Evolutionary conservation across 2,888 invertebrate genomes (phyloP).

Genomic region (Agapostemon virescens): DNA sequence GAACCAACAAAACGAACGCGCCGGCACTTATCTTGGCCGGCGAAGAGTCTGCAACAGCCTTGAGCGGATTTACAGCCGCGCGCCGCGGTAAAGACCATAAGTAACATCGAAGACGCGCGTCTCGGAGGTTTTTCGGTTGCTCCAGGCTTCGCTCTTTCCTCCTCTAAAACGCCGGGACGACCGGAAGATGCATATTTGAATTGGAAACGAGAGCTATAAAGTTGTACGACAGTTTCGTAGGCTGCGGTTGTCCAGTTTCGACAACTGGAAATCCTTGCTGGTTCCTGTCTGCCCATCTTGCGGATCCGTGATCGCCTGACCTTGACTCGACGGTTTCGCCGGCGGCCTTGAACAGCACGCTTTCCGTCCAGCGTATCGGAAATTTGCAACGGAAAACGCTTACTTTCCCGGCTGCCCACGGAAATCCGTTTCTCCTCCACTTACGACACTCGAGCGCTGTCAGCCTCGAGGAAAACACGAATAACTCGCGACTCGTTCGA

Average conservation of each 20-base stretch:
- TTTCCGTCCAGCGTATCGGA: conserved; percentile 27
- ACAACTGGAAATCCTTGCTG: conserved; percentile 46
- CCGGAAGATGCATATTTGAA: not conserved
- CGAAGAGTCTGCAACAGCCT: not conserved
- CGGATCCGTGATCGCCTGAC: conserved; percentile 32
- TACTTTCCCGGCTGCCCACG: not conserved
- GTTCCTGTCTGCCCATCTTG: conserved; percentile 9
- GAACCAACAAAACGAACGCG: not conserved
- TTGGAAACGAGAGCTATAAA: conserved; percentile 3
- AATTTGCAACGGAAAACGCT: conserved; percentile 47
- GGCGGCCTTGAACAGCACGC: conserved; percentile 23
- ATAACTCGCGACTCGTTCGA: conserved; percentile 8
- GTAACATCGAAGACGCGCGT: not conserved
- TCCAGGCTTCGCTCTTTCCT: not conserved
- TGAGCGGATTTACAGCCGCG: not conserved
- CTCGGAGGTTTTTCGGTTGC: not conserved
- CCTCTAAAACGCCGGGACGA: not conserved
- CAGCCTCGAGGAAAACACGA: not conserved
- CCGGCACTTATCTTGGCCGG: not conserved
- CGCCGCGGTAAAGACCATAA: not conserved
- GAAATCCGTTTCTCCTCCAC: conserved; percentile 33
- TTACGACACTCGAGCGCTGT: not conserved
- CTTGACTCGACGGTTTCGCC: conserved; percentile 40
- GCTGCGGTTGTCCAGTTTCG: conserved; percentile 28
- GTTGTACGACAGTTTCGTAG: conserved; percentile 15